Conservation (phyloP, 1,140 invertebrate species). For the Dendroctonus ponderosae region DNA sequence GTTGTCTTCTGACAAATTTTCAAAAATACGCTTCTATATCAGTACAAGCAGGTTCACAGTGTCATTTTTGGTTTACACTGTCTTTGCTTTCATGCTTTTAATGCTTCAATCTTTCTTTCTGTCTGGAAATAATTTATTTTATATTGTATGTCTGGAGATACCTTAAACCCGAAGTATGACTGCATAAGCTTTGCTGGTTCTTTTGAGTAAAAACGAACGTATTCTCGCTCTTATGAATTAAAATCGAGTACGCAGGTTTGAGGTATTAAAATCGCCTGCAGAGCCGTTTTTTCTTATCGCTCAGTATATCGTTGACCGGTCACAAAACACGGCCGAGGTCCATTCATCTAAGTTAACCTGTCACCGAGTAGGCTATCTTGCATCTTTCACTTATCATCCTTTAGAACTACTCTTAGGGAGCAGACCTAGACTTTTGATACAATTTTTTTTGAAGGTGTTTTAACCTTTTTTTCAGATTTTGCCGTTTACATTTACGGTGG, state of each 20-base stretch:
- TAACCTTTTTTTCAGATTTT: background rate
- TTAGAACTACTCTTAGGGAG: conserved; percentile 4
- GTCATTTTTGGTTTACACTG: too few species aligned
- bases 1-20: too few species aligned
- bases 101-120: too few species aligned
- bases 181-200: too few species aligned
- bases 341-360: conserved; percentile 26
- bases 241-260: conserved; percentile 10
- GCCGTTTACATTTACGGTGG: background rate
- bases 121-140: too few species aligned
- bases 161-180: too few species aligned
- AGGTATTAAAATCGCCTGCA: conserved; percentile 7
- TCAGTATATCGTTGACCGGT: conserved; percentile 23
- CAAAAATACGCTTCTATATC: too few species aligned
- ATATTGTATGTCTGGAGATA: too few species aligned
- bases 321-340: conserved; percentile 22
- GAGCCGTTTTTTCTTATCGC: conserved; percentile 24
- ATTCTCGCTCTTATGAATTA: too few species aligned
- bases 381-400: conserved; percentile 24
- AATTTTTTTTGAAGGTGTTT: background rate
- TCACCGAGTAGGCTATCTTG: conserved; percentile 21
- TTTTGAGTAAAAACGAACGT: too few species aligned
- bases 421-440: background rate
- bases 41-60: too few species aligned
- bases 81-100: too few species aligned